Evolutionary conservation across 2,888 invertebrate species (phyloP), one percentile per base, ranked within the genome.

Genomic region (Thymelicus sylvestris): DNA sequence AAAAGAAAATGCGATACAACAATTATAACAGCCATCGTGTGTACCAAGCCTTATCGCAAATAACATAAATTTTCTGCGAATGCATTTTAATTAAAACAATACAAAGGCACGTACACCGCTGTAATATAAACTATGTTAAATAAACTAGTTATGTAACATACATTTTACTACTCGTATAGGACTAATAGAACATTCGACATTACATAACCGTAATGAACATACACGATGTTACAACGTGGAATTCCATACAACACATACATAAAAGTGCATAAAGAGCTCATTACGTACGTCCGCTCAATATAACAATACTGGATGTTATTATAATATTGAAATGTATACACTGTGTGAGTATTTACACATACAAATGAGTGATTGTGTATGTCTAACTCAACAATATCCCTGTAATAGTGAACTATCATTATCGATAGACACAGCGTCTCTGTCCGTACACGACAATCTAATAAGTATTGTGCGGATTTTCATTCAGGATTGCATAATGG

Each of bases 41-140:
- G 44, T 4, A 44, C 12, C 12, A 19, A 10, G 19, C 52, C 15
- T 52, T 19, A 52, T 13, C 31, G 31, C 6, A 57, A 57, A 31
- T 4, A 6, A 31, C 24, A 31, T 13, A 57, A 2, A 44, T 12
- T 8, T 57, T 59, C n/a, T 39, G n/a, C 39, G 39, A 39, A 59
- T 39, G 59, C 59, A 59, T 59, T 59, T 59, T 59, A 59, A 59
- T 59, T 38, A 59, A 59, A 59, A 59, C 59, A 39, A 39, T 39
- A 55, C 31, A 59, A n/a, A 38, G 12, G 57, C 13, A 24, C 44
- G 44, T 44, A 44, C 12, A 10, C 4, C 12, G 10, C 38, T 39
- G 6, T 39, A n/a, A 7, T 59, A 13, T 8, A 39, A 39, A 5
- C 19, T 10, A 24, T n/a, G 12, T 15, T 24, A 12, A 0, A 55